Evolutionary conservation across 92 coral and sea anemone genomes (phyloP).

Genomic region (Parazoanthus swiftii): DNA sequence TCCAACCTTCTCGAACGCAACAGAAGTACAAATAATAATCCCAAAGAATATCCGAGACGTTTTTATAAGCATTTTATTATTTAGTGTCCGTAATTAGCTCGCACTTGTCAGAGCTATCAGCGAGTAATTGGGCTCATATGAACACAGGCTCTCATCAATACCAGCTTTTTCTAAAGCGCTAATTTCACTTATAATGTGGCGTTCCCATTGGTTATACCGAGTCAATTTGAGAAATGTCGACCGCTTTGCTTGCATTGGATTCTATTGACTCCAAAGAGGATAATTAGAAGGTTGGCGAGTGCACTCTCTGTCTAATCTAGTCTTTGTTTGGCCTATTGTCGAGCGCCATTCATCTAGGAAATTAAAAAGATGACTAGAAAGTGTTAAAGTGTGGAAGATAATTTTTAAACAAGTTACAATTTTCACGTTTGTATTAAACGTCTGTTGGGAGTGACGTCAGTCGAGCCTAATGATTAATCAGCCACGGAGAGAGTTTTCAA

Average conservation of each 20-base stretch:
- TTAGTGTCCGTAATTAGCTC: constrained; percentile 38
- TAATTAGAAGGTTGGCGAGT: constrained; percentile 30
- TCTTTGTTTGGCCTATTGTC: constrained; percentile 36
- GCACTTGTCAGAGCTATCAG: constrained; percentile 33
- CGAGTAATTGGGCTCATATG: constrained; percentile 41
- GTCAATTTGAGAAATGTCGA: constrained; percentile 31
- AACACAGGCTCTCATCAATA: constrained; percentile 28
- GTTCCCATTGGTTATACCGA: constrained; percentile 23
- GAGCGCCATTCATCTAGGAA: constrained; percentile 40
- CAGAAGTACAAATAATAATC: background rate
- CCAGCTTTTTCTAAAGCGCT: constrained; percentile 41
- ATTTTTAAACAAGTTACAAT: constrained; percentile 38
- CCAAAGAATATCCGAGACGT: constrained; percentile 36
- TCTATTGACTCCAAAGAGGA: constrained; percentile 18
- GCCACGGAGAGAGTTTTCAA: background rate
- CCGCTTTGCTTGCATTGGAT: constrained; percentile 30
- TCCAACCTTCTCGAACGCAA: constrained; percentile 13
- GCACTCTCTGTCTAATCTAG: constrained; percentile 22
- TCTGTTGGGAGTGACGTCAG: constrained; percentile 17
- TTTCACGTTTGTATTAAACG: constrained; percentile 25
- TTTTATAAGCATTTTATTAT: constrained; percentile 43
- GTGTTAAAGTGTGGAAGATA: constrained; percentile 35
- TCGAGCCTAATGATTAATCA: background rate
- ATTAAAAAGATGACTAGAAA: constrained; percentile 44
- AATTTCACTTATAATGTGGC: constrained; percentile 36